These are phyloP conservation scores for Nettapus auritus DNA, from an alignment of 2,113 vertebrate genomes.

Conservation along the genomic window DNA sequence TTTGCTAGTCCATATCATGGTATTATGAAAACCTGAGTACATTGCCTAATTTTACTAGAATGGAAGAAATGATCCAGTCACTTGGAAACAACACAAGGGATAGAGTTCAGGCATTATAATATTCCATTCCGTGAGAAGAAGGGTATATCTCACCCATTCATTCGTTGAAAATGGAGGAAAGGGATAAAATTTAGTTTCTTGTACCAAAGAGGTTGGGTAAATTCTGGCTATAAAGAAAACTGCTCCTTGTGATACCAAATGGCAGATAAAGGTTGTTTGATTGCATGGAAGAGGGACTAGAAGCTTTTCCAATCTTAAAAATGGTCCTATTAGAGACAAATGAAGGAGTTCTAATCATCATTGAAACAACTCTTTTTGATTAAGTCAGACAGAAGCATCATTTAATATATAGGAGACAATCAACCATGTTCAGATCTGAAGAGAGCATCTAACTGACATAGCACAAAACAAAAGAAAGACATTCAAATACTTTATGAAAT, in stretches of 20 bases:
- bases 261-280: conserved; percentile 18
- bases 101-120: not conserved
- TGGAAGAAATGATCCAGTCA: not conserved
- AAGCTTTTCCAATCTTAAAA: conserved; percentile 22
- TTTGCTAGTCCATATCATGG: not conserved
- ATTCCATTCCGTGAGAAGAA: not conserved
- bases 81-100: not conserved
- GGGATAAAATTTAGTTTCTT: not conserved
- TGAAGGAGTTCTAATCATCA: conserved; percentile 16
- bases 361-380: conserved; percentile 38
- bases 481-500: conserved; percentile 9
- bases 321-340: conserved; percentile 1
- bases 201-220: not conserved
- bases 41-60: not conserved
- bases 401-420: conserved; percentile 20
- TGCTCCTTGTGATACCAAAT: not conserved
- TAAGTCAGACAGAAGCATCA: conserved; percentile 24
- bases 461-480: conserved; percentile 7
- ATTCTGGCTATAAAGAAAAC: not conserved
- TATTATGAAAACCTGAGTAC: not conserved
- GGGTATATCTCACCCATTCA: not conserved
- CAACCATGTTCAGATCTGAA: conserved; percentile 16
- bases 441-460: not conserved
- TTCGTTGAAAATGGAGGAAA: conserved; percentile 1
- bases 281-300: conserved; percentile 16